Evolutionary conservation across 2,888 invertebrate genomes (phyloP), one percentile per base, ranked within the genome.

Genomic region (Chironomus tentans): DNA sequence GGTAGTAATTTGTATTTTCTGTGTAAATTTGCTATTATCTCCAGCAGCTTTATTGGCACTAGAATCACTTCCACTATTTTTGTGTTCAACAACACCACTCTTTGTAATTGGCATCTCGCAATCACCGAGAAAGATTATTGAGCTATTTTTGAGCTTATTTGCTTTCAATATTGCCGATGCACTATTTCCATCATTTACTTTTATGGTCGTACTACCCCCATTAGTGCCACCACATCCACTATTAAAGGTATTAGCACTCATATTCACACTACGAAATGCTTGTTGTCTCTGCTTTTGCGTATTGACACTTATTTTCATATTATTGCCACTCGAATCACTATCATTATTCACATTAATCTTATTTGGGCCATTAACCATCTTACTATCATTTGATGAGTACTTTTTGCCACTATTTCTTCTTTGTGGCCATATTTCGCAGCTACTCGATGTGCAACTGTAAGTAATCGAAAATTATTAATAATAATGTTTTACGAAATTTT

Each of bases 371-470:
- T 62, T 72, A 38, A 38, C 38, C 21, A 6, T 68, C 22, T 74
- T 74, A 38, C 38, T 38, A 38, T 38, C 38, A 38, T 38, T 38
- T 38, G 38, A 38, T 68, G 76, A n/a, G 38, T 76, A 21, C 38
- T 76, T 76, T 65, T 65, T 65, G 65, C 65, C 65, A 65, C 22
- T 22, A 68, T 21, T 81, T 77, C 62, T 84, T 79, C 87, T 87
- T 76, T 87, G 86, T 15, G 89, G 88, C 89, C 89, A 89, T 82
- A 88, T 89, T 79, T 88, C 87, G 80, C 89, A 89, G 12, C 86
- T 86, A 71, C 86, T 85, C 79, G 84, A 87, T 80, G 87, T 88
- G 48, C 85, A 83, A 73, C 82, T 76, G 70, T 70, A 76, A 76
- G 50, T 18, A 50, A 71, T 24, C 48, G 38, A 46, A 69, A 69